Evolutionary conservation across 2,113 vertebrate genomes (phyloP), one percentile per base, ranked within the genome.

Genomic region (Cyanoramphus novaezelandiae): DNA sequence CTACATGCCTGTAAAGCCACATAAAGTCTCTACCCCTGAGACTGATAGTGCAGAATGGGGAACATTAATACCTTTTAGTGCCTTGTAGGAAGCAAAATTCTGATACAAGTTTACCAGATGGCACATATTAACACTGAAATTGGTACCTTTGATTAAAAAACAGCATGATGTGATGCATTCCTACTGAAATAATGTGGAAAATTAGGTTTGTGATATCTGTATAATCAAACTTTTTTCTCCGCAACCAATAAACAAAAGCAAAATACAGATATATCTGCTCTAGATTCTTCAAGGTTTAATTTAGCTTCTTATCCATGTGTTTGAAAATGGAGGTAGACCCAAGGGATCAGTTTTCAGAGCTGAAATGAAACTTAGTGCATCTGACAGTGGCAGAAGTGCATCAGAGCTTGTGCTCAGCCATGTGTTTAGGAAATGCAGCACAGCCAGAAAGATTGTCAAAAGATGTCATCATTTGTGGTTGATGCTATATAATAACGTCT

Each of bases 401-500:
- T 82, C 68, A 25, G 60, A 68, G 63, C 86, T 47, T n/a, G 29
- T 79, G 86, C 3, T 94, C 96, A 96, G 86, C 75, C 81, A 28
- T 37, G 93, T 86, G 88, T 90, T 94, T 5, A 72, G 69, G 82
- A 88, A 75, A 75, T 6, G 64, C 72, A 82, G 62, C 60, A 41
- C 44, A 46, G 87, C 47, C 84, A 91, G 43, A 7, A 23, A 75
- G 79, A 49, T 1, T 95, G 94, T 84, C 91, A 79, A 15, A 88
- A 95, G 79, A 94, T 84, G 91, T 95, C 87, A 83, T 64, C 72
- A 4, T 84, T 91, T 70, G 82, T 46, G 86, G 72, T 7, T 80
- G 79, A 79, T 41, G 47, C 74, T 11, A 19, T 50, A n/a, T 39
- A 88, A 78, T 46, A 76, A 79, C 86, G 86, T 81, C 65, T 84